phyloP scores from a whole-genome alignment of 1,140 invertebrate species.

The Eurosta solidaginis region DNA sequence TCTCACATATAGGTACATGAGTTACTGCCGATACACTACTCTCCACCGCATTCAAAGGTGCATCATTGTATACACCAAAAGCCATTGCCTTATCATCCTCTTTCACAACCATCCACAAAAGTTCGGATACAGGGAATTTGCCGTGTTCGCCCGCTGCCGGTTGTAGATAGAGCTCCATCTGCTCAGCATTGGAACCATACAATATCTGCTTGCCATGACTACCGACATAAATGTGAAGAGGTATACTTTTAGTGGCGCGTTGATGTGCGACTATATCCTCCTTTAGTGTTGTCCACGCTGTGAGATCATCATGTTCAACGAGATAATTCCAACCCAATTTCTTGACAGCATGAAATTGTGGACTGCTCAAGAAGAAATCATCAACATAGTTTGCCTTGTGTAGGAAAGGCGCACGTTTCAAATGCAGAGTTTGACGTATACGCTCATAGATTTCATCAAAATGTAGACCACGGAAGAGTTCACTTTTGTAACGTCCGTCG shows the following conservation, averaged over 20 bases:
- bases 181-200: background rate
- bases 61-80: slow-evolving; percentile 32
- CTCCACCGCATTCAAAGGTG: background rate
- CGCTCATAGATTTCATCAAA: slow-evolving; percentile 34
- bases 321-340: slow-evolving; percentile 36
- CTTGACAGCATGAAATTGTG: slow-evolving; percentile 29
- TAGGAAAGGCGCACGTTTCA: background rate
- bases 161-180: slow-evolving; percentile 32
- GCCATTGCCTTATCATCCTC: slow-evolving; percentile 18
- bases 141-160: background rate
- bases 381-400: slow-evolving; percentile 19
- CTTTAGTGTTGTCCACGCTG: slow-evolving; percentile 12
- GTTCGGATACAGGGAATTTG: slow-evolving; percentile 32
- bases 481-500: slow-evolving; percentile 31
- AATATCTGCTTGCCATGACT: slow-evolving; percentile 14
- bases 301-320: slow-evolving; percentile 18
- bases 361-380: slow-evolving; percentile 23
- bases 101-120: slow-evolving; percentile 33
- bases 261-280: slow-evolving; percentile 2
- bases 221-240: slow-evolving; percentile 31
- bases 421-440: slow-evolving; percentile 1
- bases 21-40: background rate
- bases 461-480: slow-evolving; percentile 28
- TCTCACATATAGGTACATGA: slow-evolving; percentile 16
- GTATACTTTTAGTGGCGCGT: background rate